Evolutionary conservation across 1,140 invertebrate genomes (phyloP), one percentile per base, ranked within the genome.

Genomic region (Globodera rostochiensis): DNA sequence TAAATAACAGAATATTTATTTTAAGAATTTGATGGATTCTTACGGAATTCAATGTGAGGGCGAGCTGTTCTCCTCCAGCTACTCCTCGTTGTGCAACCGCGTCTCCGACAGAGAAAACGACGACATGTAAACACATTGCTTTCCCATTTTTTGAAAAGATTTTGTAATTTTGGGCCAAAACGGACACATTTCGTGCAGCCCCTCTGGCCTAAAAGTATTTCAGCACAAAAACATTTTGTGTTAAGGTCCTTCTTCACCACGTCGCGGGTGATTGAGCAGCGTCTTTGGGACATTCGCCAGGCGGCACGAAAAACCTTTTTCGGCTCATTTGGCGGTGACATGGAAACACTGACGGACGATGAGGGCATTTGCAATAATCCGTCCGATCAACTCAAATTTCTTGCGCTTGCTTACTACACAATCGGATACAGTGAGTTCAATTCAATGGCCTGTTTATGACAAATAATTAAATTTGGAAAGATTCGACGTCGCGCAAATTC

Each of bases 31-130:
- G 15, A 77, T 89, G 73, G 79, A 88, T n/a, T 79, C 79, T 19
- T 88, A 87, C 77, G 87, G 86, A 5, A 81, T 89, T 53, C 57
- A 78, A 21, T 80, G 73, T 49, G 88, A 88, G 84, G 74, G 80
- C 3, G 88, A 89, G 73, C 74, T 84, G 11, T 80, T 89, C 46
- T 81, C 84, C 49, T 80, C 82, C 25, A 46, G 49, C 46, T 85
- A 76, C 73, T 80, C 82, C 4, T 76, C 77, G 9, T 4, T 84
- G 7, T 25, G 79, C 69, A 86, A 86, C n/a, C 75, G 74, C 4
- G 66, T 79, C 64, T 74, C 70, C 57, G 84, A 85, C 71, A 75
- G 82, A 15, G 83, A 84, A 47, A 77, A 80, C 47, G 83, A 84
- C 64, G 83, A 85, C 73, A 85, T 85, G 83, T 69, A 47, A 36